These are phyloP conservation scores for Hycleus phaleratus DNA, from an alignment of 1,140 invertebrate species.

Conservation along the genomic window DNA sequence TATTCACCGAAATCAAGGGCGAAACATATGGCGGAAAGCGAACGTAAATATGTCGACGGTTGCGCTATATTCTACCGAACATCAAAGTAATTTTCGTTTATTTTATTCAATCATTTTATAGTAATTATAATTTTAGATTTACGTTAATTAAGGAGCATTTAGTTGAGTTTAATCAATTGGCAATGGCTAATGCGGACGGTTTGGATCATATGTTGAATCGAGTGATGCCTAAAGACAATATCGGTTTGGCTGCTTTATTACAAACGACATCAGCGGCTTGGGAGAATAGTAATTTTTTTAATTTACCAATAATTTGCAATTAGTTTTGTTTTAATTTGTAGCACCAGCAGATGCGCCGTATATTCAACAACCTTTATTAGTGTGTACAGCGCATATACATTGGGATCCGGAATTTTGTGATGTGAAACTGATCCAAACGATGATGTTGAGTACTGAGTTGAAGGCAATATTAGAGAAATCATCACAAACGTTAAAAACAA, in stretches of 20 bases:
- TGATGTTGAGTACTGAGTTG: slow-evolving; percentile 96
- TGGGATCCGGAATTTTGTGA: slow-evolving; percentile 99
- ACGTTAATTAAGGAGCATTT: slow-evolving; percentile 89
- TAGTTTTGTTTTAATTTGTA: slow-evolving; percentile 13
- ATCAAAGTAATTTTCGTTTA: slow-evolving; percentile 64
- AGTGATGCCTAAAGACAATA: slow-evolving; percentile 99
- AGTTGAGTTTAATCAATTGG: slow-evolving; percentile 96
- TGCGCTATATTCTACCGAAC: slow-evolving; percentile 97
- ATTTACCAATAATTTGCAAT: neutral
- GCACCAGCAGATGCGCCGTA: slow-evolving; percentile 64
- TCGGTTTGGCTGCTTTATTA: slow-evolving; percentile 88
- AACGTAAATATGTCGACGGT: slow-evolving; percentile 96
- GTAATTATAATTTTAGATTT: slow-evolving; percentile 61
- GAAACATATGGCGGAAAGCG: slow-evolving; percentile 95
- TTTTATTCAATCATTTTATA: neutral
- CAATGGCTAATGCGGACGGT: slow-evolving; percentile 96
- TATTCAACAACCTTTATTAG: slow-evolving; percentile 78
- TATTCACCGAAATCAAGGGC: slow-evolving; percentile 98
- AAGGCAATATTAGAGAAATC: slow-evolving; percentile 77
- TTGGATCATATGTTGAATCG: slow-evolving; percentile 98
- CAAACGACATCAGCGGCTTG: slow-evolving; percentile 91
- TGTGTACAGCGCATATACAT: slow-evolving; percentile 98
- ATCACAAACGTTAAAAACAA: slow-evolving; percentile 47
- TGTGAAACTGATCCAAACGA: slow-evolving; percentile 99
- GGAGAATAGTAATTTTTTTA: slow-evolving; percentile 62